phyloP scores from a whole-genome alignment of 2,888 invertebrate species.

The Exocentrus adspersus region DNA sequence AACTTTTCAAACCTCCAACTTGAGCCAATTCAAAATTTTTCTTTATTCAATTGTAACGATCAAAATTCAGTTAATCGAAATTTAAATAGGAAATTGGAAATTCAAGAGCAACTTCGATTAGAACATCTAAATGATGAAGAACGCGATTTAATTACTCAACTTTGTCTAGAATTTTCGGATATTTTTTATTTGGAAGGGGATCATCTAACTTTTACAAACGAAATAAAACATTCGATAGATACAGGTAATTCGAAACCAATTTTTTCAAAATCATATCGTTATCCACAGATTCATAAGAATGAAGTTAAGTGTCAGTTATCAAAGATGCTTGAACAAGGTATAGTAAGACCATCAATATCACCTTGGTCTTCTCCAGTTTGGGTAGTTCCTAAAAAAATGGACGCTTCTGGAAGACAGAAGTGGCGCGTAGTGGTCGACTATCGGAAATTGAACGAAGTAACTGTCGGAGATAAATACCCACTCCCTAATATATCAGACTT shows the following conservation, averaged over 20 bases:
- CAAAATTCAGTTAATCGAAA: no score
- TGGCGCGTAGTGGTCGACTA: neutral
- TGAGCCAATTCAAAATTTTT: no score
- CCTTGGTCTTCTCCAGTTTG: neutral
- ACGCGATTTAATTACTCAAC: no score
- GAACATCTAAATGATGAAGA: no score
- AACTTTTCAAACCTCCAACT: no score
- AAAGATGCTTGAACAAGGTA: neutral
- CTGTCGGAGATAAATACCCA: neutral
- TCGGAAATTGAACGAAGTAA: neutral
- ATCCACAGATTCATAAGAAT: neutral
- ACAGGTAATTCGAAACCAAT: neutral
- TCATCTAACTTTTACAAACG: neutral
- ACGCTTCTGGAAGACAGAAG: neutral
- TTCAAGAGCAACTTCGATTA: no score
- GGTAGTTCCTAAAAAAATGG: constrained; percentile 7
- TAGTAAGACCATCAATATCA: neutral
- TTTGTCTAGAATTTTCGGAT: no score
- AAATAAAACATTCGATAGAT: neutral
- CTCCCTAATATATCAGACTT: neutral
- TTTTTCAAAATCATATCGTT: neutral
- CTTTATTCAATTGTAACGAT: no score
- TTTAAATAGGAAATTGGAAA: no score
- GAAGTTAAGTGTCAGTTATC: neutral
- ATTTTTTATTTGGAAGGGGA: neutral